Evolutionary conservation across 1,140 invertebrate species (phyloP).

Genomic region (Neodiprion pinetum): DNA sequence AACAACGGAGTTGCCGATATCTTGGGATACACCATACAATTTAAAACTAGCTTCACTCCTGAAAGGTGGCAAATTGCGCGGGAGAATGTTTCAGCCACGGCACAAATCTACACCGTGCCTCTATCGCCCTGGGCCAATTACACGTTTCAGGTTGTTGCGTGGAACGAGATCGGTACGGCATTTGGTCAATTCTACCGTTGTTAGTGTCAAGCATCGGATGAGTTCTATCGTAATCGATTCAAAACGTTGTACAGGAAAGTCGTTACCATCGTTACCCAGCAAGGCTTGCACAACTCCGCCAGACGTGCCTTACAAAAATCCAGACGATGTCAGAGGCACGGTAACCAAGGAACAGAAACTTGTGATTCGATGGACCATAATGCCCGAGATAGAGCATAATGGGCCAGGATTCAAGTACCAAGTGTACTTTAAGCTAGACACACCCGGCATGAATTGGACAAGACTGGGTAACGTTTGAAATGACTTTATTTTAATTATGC

Average conservation of each 20-base stretch:
- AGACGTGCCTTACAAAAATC: conserved; percentile 93
- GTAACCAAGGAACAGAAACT: conserved; percentile 89
- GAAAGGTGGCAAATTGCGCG: conserved; percentile 87
- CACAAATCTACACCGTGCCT: conserved; percentile 75
- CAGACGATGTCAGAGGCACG: conserved; percentile 90
- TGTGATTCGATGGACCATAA: conserved; percentile 94
- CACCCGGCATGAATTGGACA: conserved; percentile 76
- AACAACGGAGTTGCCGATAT: conserved; percentile 95
- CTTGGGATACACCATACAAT: conserved; percentile 89
- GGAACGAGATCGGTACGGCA: conserved; percentile 83
- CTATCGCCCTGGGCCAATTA: conserved; percentile 96
- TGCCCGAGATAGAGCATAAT: conserved; percentile 97
- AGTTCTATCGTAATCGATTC: neutral
- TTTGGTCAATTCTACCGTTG: neutral
- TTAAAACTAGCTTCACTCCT: conserved; percentile 93
- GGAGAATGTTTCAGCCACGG: conserved; percentile 80
- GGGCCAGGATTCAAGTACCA: conserved; percentile 91
- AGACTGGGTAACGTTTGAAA: too few species aligned
- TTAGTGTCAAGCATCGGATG: conserved; percentile 13
- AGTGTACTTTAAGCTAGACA: conserved; percentile 85
- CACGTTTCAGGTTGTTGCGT: conserved; percentile 92
- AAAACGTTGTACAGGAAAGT: conserved; percentile 65
- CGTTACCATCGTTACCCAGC: conserved; percentile 78
- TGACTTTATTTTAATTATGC: too few species aligned
- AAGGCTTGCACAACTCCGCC: conserved; percentile 85